Evolutionary conservation across 2,113 vertebrate species (phyloP), one percentile per base, ranked within the genome.

Genomic region (Tetrao urogallus): DNA sequence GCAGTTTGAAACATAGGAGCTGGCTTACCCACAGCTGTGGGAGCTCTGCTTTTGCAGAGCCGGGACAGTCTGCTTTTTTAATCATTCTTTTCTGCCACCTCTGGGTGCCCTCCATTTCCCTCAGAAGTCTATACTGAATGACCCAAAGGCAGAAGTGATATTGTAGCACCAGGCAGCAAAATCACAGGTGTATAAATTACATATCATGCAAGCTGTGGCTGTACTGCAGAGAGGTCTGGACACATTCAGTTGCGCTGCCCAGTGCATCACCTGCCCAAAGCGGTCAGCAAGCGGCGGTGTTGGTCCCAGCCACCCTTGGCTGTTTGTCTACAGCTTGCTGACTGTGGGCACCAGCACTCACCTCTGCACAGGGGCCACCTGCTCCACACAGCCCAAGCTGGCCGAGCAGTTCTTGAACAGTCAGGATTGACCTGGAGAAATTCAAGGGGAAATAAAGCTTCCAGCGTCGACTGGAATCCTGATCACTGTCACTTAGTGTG

Each of bases 321-420:
- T 45, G 92, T 82, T 34, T 84, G 92, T 92, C 95, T 92, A 82
- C 96, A 96, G 95, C 95, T 94, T 32, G 14, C 95, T 90, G 97
- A 98, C 97, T 97, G 95, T 73, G 3, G 38, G 86, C 95, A 97
- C 87, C 5, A 1, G 75, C 88, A 96, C 95, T 98, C 97, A 97
- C 97, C 96, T 96, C 98, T 96, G 96, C 97, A 97, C 97, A 98
- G 97, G 93, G 97, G 92, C 98, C 97, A 98, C 98, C 98, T 98
- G 98, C 96, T 97, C 97, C 63, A 64, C 92, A 94, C 81, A 95
- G 60, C 96, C 95, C 90, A 56, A 63, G 90, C 36, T 79, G 61
- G 91, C 95, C 86, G 94, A 96, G 93, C 84, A 80, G 81, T 96
- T 93, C 61, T 88, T 89, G 92, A 82, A 94, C 91, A 92, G 90